phyloP scores from a whole-genome alignment of 92 coral and sea anemone genomes.

The Porites divaricata region DNA sequence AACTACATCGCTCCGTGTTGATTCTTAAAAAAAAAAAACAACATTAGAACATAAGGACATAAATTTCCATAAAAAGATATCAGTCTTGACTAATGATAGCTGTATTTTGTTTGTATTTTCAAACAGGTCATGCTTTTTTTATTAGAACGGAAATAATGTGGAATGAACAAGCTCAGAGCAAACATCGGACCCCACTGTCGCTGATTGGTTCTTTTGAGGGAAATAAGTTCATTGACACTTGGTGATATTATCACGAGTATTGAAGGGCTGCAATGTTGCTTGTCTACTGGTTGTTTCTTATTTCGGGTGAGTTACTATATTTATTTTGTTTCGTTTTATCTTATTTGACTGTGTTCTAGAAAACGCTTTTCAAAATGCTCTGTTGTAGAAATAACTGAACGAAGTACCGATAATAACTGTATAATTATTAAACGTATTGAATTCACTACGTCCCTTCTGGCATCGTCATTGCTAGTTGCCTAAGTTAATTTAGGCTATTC shows the following conservation, averaged over 20 bases:
- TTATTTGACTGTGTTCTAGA: background rate
- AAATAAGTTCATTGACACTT: slow-evolving; percentile 3
- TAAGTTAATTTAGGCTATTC: too few relatives aligned
- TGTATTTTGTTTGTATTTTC: slow-evolving; percentile 1
- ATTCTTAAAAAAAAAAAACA: too few relatives aligned
- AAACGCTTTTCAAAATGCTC: background rate
- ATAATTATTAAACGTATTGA: too few relatives aligned
- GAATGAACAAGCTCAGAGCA: background rate
- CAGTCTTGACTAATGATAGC: background rate
- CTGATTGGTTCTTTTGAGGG: slow-evolving; percentile 18
- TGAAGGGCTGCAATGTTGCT: slow-evolving; percentile 14
- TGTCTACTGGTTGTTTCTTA: slow-evolving; percentile 1
- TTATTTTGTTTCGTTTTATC: background rate
- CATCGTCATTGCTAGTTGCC: too few relatives aligned
- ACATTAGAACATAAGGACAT: too few relatives aligned
- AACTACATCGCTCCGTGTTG: too few relatives aligned
- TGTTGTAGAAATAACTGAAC: too few relatives aligned
- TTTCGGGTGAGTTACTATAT: slow-evolving; percentile 14
- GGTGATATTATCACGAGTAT: slow-evolving; percentile 4
- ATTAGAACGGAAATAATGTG: slow-evolving; percentile 4
- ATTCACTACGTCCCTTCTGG: too few relatives aligned
- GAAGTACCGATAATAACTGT: too few relatives aligned
- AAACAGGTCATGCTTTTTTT: background rate
- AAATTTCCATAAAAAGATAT: background rate
- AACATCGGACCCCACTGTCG: background rate